Conservation (phyloP, 2,888 invertebrate genomes). For the Hypomecis punctinalis region DNA sequence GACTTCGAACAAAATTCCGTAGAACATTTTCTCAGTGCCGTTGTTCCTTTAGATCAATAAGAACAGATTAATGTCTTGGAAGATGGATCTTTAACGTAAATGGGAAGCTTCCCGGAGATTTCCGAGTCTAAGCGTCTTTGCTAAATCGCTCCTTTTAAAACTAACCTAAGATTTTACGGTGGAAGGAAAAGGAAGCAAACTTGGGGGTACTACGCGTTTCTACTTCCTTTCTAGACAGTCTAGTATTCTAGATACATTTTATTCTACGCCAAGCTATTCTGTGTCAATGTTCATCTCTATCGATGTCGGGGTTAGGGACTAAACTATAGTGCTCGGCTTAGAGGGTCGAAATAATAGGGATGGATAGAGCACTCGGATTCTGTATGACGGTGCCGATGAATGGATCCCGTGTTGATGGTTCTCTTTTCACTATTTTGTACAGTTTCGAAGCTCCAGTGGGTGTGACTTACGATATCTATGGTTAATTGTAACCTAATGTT, state of each 20-base stretch:
- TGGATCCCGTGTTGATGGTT: slow-evolving; percentile 47
- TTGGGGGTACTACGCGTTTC: slow-evolving; percentile 69
- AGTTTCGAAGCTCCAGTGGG: slow-evolving; percentile 70
- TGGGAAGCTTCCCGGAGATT: slow-evolving; percentile 71
- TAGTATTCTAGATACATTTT: slow-evolving; percentile 60
- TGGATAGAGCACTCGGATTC: slow-evolving; percentile 58
- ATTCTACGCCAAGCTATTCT: slow-evolving; percentile 78
- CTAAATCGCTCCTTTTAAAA: slow-evolving; percentile 66
- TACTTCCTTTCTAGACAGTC: slow-evolving; percentile 51
- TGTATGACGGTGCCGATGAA: slow-evolving; percentile 42
- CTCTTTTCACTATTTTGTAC: slow-evolving; percentile 63
- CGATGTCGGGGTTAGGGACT: slow-evolving; percentile 56
- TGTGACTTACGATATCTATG: slow-evolving; percentile 83
- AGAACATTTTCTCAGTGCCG: slow-evolving; percentile 32
- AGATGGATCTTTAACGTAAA: slow-evolving; percentile 56
- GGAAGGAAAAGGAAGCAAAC: slow-evolving; percentile 61
- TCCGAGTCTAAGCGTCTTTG: slow-evolving; percentile 60
- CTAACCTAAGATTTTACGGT: slow-evolving; percentile 65
- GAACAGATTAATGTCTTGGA: slow-evolving; percentile 42
- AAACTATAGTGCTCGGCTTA: slow-evolving; percentile 59
- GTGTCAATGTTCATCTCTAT: slow-evolving; percentile 52
- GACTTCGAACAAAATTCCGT: slow-evolving; percentile 35
- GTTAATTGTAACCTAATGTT: slow-evolving; percentile 71
- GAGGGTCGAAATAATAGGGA: slow-evolving; percentile 53
- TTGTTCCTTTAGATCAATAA: slow-evolving; percentile 38